Percentiles rank a stretch among this genome's conserved stretches.
phyloP scores from a whole-genome alignment of 2,113 vertebrate species.

The Turdus rufiventris region DNA sequence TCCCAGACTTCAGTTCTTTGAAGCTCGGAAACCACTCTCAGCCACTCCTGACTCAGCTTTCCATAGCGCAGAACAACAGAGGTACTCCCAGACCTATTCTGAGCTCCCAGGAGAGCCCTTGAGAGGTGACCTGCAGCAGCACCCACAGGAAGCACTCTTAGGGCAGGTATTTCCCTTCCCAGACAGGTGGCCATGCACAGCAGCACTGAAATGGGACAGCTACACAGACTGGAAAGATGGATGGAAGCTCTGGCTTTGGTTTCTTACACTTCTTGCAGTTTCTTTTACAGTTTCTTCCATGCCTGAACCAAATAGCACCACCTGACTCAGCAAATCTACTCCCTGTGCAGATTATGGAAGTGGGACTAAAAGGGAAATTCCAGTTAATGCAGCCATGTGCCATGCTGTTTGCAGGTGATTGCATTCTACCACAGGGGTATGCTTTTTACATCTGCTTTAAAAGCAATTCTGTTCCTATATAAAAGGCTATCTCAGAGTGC shows the following conservation, averaged over 20 bases:
- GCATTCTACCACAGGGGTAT: neutral
- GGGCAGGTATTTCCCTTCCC: neutral
- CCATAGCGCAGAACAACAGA: neutral
- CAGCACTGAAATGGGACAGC: neutral
- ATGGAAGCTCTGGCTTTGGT: neutral
- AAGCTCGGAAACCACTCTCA: neutral
- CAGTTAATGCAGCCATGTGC: neutral
- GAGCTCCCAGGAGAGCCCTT: neutral
- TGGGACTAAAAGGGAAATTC: neutral
- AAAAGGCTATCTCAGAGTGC: neutral
- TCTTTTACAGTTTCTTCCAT: neutral
- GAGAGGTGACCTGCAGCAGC: neutral
- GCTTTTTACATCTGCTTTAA: neutral
- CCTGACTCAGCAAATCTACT: neutral
- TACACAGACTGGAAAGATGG: neutral
- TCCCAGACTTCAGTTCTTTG: conserved; percentile 5
- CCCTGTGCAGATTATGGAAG: neutral
- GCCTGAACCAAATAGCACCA: neutral
- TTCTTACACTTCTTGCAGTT: neutral
- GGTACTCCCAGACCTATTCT: neutral
- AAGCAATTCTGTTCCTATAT: neutral
- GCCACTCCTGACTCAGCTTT: neutral
- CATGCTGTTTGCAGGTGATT: neutral
- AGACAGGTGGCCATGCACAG: neutral
- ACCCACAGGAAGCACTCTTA: neutral